Evolutionary conservation across 2,888 invertebrate genomes (phyloP).

Genomic region (Gibbula magus): DNA sequence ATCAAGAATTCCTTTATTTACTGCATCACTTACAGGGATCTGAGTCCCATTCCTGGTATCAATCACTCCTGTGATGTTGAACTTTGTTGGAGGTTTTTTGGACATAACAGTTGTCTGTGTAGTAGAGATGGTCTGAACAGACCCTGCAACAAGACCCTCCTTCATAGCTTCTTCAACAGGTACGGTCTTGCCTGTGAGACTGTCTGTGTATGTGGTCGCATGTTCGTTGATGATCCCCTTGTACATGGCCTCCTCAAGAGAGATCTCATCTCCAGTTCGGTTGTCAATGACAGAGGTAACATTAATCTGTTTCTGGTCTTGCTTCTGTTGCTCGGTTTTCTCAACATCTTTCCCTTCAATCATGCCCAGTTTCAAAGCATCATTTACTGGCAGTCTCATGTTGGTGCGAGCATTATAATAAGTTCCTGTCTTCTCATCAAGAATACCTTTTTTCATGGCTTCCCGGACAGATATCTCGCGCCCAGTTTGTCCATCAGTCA

Average conservation of each 20-base stretch:
- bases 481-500: conserved; percentile 74
- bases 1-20: conserved; percentile 86
- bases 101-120: conserved; percentile 54
- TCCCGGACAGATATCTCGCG: conserved; percentile 78
- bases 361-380: conserved; percentile 78
- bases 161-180: conserved; percentile 89
- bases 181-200: conserved; percentile 84
- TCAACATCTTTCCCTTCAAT: conserved; percentile 52
- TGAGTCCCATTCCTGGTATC: conserved; percentile 87
- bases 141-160: conserved; percentile 86
- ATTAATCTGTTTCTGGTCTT: conserved; percentile 53
- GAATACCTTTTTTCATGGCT: conserved; percentile 88
- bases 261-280: conserved; percentile 85
- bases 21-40: conserved; percentile 88
- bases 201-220: conserved; percentile 88
- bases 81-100: conserved; percentile 56
- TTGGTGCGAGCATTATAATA: conserved; percentile 84
- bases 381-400: conserved; percentile 84
- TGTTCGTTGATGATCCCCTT: conserved; percentile 87
- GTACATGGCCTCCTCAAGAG: conserved; percentile 87
- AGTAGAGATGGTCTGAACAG: conserved; percentile 80
- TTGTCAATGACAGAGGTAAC: conserved; percentile 83
- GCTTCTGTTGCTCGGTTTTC: conserved; percentile 49
- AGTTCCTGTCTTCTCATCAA: conserved; percentile 83
- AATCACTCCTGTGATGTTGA: conserved; percentile 77